phyloP scores from a whole-genome alignment of 2,888 invertebrate species.

The Erynnis tages region DNA sequence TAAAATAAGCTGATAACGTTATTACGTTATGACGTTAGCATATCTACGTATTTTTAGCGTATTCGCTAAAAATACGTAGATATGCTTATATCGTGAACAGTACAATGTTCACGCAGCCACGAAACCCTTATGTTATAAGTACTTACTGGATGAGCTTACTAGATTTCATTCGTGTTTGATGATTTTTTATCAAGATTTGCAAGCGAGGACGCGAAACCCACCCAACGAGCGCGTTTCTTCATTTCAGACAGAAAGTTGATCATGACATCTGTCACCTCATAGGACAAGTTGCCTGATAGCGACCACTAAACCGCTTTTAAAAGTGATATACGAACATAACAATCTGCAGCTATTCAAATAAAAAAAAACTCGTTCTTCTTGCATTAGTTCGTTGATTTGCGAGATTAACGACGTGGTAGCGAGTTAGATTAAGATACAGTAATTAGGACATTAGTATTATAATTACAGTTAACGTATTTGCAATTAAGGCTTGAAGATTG shows the following conservation, averaged over 20 bases:
- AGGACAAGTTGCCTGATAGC: slow-evolving; percentile 4
- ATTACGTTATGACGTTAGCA: too few species aligned
- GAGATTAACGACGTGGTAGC: slow-evolving; percentile 1
- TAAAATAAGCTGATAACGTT: too few species aligned
- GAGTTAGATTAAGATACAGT: too few species aligned
- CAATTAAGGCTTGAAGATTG: too few species aligned
- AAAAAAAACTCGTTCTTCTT: background rate
- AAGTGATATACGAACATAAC: slow-evolving; percentile 10
- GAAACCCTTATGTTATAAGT: background rate
- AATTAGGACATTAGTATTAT: too few species aligned
- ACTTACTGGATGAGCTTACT: background rate
- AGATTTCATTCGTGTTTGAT: slow-evolving; percentile 3
- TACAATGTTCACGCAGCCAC: too few species aligned
- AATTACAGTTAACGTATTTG: too few species aligned
- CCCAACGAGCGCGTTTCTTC: slow-evolving; percentile 6
- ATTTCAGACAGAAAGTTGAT: slow-evolving; percentile 17
- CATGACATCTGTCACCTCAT: slow-evolving; percentile 13
- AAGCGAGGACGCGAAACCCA: slow-evolving; percentile 8
- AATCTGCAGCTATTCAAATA: slow-evolving; percentile 2
- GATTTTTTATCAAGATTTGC: slow-evolving; percentile 16
- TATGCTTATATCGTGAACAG: too few species aligned
- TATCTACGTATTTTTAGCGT: too few species aligned
- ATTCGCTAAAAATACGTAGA: too few species aligned
- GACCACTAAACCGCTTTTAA: background rate
- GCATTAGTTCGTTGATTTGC: background rate